Percentiles rank a stretch among this genome's conserved stretches.
These are phyloP conservation scores for Anableps anableps DNA, from an alignment of 2,797 vertebrate genomes.

Conservation along the genomic window DNA sequence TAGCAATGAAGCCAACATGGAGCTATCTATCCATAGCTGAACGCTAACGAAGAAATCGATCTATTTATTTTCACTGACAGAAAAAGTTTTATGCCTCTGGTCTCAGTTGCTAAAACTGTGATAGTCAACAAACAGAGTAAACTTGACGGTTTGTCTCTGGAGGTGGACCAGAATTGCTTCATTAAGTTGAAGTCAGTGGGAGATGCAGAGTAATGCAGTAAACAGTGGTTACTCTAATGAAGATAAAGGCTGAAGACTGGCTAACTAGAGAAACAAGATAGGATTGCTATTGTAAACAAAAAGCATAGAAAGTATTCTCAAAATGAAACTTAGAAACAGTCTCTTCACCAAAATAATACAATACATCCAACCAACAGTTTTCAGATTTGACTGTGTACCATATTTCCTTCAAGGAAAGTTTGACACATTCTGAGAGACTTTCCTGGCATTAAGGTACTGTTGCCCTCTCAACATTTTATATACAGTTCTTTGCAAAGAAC, in stretches of 20 bases:
- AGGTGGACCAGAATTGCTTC: slow-evolving; percentile 41
- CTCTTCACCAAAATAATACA: too few species aligned
- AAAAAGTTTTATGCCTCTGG: not conserved
- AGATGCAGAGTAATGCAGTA: slow-evolving; percentile 9
- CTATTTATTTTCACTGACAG: not conserved
- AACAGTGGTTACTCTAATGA: slow-evolving; percentile 1
- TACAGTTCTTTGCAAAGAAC: too few species aligned
- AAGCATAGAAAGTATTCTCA: too few species aligned
- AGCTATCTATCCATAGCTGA: not conserved
- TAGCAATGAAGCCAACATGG: not conserved
- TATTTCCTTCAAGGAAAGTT: too few species aligned
- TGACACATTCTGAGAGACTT: too few species aligned
- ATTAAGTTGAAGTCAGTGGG: slow-evolving; percentile 28
- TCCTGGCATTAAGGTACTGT: too few species aligned
- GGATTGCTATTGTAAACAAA: too few species aligned
- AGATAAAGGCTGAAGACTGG: slow-evolving; percentile 2
- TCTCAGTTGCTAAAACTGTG: slow-evolving; percentile 50
- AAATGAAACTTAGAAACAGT: too few species aligned
- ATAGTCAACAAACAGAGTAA: slow-evolving; percentile 21
- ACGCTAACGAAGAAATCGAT: not conserved
- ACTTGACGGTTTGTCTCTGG: slow-evolving; percentile 26
- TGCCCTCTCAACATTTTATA: too few species aligned
- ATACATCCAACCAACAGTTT: too few species aligned
- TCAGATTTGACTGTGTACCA: too few species aligned
- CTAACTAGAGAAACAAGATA: not conserved